phyloP scores from a whole-genome alignment of 2,113 vertebrate species.

The Chrysemys picta region DNA sequence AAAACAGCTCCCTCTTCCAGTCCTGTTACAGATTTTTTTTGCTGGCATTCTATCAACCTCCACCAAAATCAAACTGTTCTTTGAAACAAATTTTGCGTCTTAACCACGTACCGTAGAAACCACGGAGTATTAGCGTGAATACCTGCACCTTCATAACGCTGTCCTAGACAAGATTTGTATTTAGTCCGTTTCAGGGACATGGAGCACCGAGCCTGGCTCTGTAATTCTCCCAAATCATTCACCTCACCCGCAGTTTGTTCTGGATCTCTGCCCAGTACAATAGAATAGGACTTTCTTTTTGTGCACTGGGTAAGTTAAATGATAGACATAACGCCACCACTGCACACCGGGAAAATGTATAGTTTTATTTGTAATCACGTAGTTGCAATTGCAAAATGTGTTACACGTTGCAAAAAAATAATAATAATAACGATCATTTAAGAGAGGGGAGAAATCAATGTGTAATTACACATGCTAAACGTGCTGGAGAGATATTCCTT shows the following conservation, averaged over 20 bases:
- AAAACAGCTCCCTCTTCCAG: conserved; percentile 36
- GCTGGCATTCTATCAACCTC: conserved; percentile 28
- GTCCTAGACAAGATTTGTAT: conserved; percentile 74
- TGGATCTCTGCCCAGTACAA: conserved; percentile 79
- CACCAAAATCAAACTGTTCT: conserved; percentile 54
- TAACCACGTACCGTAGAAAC: conserved; percentile 64
- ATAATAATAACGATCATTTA: not conserved
- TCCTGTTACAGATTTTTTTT: not conserved
- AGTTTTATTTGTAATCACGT: not conserved
- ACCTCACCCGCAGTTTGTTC: conserved; percentile 76
- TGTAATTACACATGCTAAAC: not conserved
- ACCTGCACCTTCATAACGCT: conserved; percentile 79
- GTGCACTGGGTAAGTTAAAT: not conserved
- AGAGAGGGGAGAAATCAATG: not conserved
- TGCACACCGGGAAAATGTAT: not conserved
- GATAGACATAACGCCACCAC: not conserved
- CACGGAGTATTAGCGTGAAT: conserved; percentile 66
- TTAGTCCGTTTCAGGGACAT: conserved; percentile 48
- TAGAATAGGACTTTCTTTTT: conserved; percentile 72
- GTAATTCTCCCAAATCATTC: conserved; percentile 67
- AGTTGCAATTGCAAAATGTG: not conserved
- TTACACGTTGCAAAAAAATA: not conserved
- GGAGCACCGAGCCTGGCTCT: conserved; percentile 71
- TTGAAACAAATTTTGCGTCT: conserved; percentile 28
- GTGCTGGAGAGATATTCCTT: not conserved